Conservation (phyloP, 2,113 vertebrate species). For the Pimephales promelas region DNA sequence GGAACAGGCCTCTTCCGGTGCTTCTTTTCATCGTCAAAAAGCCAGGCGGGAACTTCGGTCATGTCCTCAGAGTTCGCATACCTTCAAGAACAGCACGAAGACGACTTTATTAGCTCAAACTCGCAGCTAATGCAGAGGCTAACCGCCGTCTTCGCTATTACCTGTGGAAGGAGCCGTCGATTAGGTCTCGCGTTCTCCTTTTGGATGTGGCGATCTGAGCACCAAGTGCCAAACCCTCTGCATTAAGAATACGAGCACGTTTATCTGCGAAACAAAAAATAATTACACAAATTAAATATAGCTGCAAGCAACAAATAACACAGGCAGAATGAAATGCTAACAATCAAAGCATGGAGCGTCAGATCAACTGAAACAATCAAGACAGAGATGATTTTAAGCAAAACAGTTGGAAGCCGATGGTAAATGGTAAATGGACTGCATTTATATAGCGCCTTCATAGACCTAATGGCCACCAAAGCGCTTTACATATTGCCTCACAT, state of each 20-base stretch:
- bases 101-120: neutral
- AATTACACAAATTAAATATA: too few relatives aligned
- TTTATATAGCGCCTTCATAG: too few relatives aligned
- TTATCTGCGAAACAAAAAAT: conserved; percentile 76
- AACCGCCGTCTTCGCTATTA: conserved; percentile 45
- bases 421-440: too few relatives aligned
- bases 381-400: too few relatives aligned
- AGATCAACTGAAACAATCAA: too few relatives aligned
- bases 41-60: conserved; percentile 90
- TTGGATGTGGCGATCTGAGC: conserved; percentile 85
- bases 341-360: too few relatives aligned
- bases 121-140: neutral
- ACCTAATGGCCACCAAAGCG: too few relatives aligned
- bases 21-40: conserved; percentile 86
- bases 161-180: conserved; percentile 92
- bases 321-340: too few relatives aligned
- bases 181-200: conserved; percentile 84
- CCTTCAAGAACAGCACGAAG: conserved; percentile 63
- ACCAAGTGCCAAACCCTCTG: conserved; percentile 90
- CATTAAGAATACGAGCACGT: conserved; percentile 80
- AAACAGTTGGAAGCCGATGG: too few relatives aligned
- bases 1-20: conserved; percentile 83
- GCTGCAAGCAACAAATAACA: too few relatives aligned
- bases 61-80: conserved; percentile 84
- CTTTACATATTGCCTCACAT: too few relatives aligned